These are phyloP conservation scores for Telmatherina bonti DNA, from an alignment of 2,797 vertebrate species.

Conservation along the genomic window DNA sequence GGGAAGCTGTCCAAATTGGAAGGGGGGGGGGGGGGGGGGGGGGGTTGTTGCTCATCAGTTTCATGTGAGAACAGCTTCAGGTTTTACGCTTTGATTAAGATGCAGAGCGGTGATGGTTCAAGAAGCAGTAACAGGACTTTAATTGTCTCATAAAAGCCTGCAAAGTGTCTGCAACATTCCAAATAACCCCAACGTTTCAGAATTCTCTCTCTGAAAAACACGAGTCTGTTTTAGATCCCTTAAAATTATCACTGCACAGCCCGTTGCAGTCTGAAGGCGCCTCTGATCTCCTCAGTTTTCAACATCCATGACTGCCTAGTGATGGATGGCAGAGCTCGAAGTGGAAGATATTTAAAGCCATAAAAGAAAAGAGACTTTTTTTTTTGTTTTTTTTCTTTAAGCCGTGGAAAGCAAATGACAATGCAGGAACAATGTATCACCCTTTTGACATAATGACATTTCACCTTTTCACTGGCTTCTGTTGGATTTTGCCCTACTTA, in stretches of 20 bases:
- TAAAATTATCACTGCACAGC: neutral
- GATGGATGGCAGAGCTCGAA: constrained; percentile 39
- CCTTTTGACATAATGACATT: constrained; percentile 16
- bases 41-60: neutral
- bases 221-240: constrained; percentile 15
- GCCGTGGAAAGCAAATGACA: constrained; percentile 31
- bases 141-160: constrained; percentile 27
- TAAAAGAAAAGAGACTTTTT: constrained; percentile 32
- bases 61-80: neutral
- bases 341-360: constrained; percentile 56
- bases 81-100: constrained; percentile 11
- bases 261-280: constrained; percentile 24
- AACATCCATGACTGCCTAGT: constrained; percentile 42
- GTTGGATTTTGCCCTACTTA: constrained; percentile 38
- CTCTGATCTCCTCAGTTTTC: constrained; percentile 48
- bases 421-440: neutral
- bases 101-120: neutral
- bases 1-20: neutral
- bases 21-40: too few relatives aligned
- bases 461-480: constrained; percentile 17
- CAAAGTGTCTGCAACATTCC: constrained; percentile 19
- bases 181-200: constrained; percentile 18
- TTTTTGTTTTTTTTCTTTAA: constrained; percentile 36
- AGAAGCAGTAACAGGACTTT: constrained; percentile 34
- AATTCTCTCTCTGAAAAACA: constrained; percentile 28